phyloP scores from a whole-genome alignment of 2,113 vertebrate species.

The Trogon surrucura region DNA sequence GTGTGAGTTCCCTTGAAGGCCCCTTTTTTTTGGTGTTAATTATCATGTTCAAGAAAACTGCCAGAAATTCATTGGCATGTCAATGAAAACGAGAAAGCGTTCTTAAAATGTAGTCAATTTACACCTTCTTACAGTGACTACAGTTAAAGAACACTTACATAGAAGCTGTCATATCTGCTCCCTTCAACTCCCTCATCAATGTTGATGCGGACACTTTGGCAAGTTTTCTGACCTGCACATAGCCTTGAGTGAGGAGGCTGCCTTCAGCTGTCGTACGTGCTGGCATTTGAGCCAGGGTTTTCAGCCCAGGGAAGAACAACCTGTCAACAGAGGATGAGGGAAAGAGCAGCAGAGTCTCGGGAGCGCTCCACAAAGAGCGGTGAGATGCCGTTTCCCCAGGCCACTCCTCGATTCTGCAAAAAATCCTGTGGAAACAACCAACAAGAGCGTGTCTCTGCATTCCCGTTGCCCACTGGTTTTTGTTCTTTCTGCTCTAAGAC shows the following conservation, averaged over 20 bases:
- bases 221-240: neutral
- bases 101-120: slow-evolving; percentile 56
- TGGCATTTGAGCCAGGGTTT: neutral
- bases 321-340: accelerated
- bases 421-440: neutral
- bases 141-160: neutral
- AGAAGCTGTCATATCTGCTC: slow-evolving; percentile 40
- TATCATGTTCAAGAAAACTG: slow-evolving; percentile 3
- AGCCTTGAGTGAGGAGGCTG: neutral
- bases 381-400: neutral
- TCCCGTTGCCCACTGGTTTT: neutral
- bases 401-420: neutral
- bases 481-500: neutral
- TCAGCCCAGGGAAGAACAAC: neutral
- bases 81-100: slow-evolving; percentile 44
- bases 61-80: slow-evolving; percentile 33
- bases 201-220: neutral
- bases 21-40: neutral
- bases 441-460: accelerated
- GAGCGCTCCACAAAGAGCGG: no score
- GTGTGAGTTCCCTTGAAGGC: neutral
- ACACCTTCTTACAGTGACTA: slow-evolving; percentile 46
- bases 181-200: neutral
- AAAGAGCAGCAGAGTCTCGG: neutral
- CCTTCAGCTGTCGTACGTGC: neutral